Conservation (phyloP, 2,888 invertebrate genomes). For the Dryococelus australis region DNA sequence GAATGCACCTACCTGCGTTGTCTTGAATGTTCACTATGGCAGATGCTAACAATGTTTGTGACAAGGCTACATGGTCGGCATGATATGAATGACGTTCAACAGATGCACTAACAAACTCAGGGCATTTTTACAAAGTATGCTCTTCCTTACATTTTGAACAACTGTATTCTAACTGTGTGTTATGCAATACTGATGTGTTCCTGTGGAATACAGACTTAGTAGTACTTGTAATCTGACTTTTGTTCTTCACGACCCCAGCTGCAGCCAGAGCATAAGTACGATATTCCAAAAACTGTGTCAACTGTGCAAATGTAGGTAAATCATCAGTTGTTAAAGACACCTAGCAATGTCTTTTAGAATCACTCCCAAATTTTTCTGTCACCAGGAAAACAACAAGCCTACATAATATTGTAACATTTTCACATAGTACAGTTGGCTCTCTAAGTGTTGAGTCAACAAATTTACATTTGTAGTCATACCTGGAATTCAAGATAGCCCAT, state of each 20-base stretch:
- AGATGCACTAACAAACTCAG: background rate
- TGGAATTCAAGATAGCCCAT: background rate
- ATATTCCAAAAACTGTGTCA: background rate
- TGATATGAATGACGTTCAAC: background rate
- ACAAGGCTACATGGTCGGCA: background rate
- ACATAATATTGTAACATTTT: too few relatives aligned
- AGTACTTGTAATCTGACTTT: background rate
- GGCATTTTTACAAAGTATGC: background rate
- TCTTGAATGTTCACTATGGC: slow-evolving; percentile 1
- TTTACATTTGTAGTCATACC: background rate
- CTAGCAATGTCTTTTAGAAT: background rate
- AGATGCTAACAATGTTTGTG: background rate
- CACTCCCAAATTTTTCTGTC: background rate
- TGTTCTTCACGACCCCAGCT: background rate
- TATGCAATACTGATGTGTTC: background rate
- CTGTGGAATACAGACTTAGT: background rate
- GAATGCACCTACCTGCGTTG: background rate
- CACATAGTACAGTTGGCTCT: too few relatives aligned
- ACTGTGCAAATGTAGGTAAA: background rate
- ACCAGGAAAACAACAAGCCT: background rate
- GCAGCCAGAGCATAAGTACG: background rate
- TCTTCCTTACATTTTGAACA: background rate
- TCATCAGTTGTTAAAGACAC: background rate
- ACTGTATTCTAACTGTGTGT: background rate
- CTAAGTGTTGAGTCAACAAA: background rate